phyloP scores from a whole-genome alignment of 2,113 vertebrate genomes.

The Pygoscelis antarcticus region DNA sequence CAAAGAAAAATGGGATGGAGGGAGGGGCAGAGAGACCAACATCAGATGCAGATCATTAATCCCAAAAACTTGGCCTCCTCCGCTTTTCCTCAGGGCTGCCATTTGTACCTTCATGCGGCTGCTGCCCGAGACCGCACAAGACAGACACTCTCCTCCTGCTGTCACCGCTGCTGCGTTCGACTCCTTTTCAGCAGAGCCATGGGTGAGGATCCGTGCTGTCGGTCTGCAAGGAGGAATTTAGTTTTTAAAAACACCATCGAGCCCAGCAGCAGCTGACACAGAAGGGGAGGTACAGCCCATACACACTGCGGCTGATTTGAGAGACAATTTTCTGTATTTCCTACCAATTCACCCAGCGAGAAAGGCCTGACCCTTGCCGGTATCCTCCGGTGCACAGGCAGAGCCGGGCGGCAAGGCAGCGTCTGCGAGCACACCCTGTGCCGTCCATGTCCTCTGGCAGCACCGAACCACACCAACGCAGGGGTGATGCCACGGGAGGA shows the following conservation, averaged over 20 bases:
- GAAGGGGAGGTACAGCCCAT: background rate
- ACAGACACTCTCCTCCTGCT: background rate
- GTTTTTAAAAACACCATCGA: background rate
- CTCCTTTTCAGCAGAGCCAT: background rate
- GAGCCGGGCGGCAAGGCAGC: background rate
- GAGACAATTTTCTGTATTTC: background rate
- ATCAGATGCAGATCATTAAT: background rate
- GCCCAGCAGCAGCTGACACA: background rate
- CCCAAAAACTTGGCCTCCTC: background rate
- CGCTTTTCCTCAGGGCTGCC: background rate
- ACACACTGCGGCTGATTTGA: background rate
- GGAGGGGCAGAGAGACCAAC: background rate
- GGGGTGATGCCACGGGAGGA: fast-evolving
- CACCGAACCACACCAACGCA: background rate
- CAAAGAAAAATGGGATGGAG: background rate
- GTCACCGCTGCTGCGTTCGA: background rate
- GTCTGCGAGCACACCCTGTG: background rate
- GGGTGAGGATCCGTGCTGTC: background rate
- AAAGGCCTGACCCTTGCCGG: background rate
- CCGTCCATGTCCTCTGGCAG: background rate
- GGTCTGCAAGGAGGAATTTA: background rate
- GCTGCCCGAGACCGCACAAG: background rate
- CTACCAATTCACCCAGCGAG: background rate
- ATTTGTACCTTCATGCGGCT: background rate
- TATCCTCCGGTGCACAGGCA: background rate